Evolutionary conservation across 2,888 invertebrate species (phyloP).

Genomic region (Icerya purchasi): DNA sequence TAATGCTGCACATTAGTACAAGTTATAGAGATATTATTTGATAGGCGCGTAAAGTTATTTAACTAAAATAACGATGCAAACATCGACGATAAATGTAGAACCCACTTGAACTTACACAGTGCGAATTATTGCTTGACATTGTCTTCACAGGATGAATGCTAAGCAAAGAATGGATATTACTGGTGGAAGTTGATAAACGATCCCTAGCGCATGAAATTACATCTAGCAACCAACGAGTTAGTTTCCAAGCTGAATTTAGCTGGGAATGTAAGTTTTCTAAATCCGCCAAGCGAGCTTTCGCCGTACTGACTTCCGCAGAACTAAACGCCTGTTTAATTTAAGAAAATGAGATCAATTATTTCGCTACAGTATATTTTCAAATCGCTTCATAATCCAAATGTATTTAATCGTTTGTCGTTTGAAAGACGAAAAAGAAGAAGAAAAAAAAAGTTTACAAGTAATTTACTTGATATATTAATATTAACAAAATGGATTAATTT

Average conservation of each 20-base stretch:
- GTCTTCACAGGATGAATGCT: conserved; percentile 20
- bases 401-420: too few relatives aligned
- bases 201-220: conserved; percentile 85
- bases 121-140: conserved; percentile 17
- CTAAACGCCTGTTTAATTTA: conserved; percentile 49
- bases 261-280: conserved; percentile 66
- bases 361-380: too few relatives aligned
- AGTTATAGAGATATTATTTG: too few relatives aligned
- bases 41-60: not conserved
- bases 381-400: too few relatives aligned
- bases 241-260: conserved; percentile 78
- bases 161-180: conserved; percentile 24
- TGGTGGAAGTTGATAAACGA: conserved; percentile 27
- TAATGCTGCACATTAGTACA: too few relatives aligned
- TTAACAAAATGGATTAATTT: too few relatives aligned
- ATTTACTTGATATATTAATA: too few relatives aligned
- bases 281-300: conserved; percentile 62
- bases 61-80: conserved; percentile 19
- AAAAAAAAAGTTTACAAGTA: too few relatives aligned
- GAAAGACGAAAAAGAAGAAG: too few relatives aligned
- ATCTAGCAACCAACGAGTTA: conserved; percentile 88
- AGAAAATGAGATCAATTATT: not conserved
- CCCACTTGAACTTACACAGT: conserved; percentile 24
- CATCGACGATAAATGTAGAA: conserved; percentile 25
- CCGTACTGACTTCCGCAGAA: conserved; percentile 58